phyloP scores from a whole-genome alignment of 2,888 invertebrate species.

The Peribatodes rhomboidaria region DNA sequence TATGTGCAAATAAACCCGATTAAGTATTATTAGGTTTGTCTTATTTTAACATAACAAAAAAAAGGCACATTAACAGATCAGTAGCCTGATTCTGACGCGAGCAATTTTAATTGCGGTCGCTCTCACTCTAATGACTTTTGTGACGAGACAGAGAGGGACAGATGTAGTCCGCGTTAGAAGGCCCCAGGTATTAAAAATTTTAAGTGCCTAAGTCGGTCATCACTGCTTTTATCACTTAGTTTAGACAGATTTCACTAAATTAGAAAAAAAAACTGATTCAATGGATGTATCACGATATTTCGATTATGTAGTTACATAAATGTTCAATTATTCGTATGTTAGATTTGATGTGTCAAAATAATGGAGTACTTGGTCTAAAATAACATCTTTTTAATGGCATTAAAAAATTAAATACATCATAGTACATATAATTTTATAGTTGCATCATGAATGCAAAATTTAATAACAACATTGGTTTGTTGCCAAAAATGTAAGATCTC shows the following conservation, averaged over 20 bases:
- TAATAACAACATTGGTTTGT: background rate
- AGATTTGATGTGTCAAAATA: conserved; percentile 28
- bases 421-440: background rate
- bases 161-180: no score
- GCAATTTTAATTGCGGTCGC: no score
- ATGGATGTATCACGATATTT: background rate
- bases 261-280: background rate
- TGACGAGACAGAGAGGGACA: no score
- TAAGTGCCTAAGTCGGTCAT: conserved; percentile 13
- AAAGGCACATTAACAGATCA: background rate
- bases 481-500: background rate
- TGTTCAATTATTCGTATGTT: conserved; percentile 18
- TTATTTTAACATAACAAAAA: conserved; percentile 6
- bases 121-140: no score
- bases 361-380: conserved; percentile 15
- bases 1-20: conserved; percentile 18
- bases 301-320: background rate
- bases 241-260: conserved; percentile 3
- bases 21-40: conserved; percentile 26
- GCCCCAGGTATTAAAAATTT: background rate
- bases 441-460: background rate
- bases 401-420: background rate
- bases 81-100: no score
- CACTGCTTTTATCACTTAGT: conserved; percentile 22
- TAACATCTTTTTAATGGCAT: background rate